Evolutionary conservation across 2,888 invertebrate genomes (phyloP).

Genomic region (Parnassius orleans): DNA sequence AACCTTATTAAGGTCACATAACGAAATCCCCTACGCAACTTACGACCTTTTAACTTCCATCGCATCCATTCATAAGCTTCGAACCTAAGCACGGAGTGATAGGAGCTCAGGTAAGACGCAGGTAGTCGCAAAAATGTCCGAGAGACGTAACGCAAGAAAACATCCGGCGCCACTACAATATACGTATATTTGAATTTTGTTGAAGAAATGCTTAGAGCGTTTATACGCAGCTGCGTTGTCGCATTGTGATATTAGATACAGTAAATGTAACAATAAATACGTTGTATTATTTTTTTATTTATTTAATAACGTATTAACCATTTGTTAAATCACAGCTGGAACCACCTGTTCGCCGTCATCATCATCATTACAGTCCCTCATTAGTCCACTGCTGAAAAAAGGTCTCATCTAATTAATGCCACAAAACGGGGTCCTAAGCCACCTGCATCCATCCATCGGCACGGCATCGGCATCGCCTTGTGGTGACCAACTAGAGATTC

Average conservation of each 20-base stretch:
- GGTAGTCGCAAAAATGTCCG: slow-evolving; percentile 8
- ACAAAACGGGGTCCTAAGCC: too few relatives aligned
- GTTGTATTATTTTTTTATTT: too few relatives aligned
- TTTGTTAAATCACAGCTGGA: neutral
- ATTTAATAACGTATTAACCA: neutral
- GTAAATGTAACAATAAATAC: neutral
- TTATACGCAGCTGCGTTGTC: slow-evolving; percentile 14
- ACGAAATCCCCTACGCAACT: neutral
- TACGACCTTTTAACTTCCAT: neutral
- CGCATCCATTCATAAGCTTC: slow-evolving; percentile 2
- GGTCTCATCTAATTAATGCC: too few relatives aligned
- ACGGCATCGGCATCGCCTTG: too few relatives aligned
- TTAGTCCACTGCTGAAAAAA: too few relatives aligned
- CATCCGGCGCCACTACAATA: slow-evolving; percentile 22
- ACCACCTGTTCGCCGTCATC: neutral
- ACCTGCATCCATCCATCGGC: too few relatives aligned
- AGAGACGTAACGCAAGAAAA: slow-evolving; percentile 10
- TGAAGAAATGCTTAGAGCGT: slow-evolving; percentile 1
- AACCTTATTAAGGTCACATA: neutral
- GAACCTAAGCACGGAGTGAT: slow-evolving; percentile 8
- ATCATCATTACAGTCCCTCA: too few relatives aligned
- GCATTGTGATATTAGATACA: slow-evolving; percentile 6
- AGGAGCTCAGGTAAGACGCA: slow-evolving; percentile 17
- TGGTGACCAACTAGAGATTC: too few relatives aligned
- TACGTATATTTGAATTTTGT: slow-evolving; percentile 16